Evolutionary conservation across 2,113 vertebrate genomes (phyloP).

Genomic region (Lampris megalopsis): DNA sequence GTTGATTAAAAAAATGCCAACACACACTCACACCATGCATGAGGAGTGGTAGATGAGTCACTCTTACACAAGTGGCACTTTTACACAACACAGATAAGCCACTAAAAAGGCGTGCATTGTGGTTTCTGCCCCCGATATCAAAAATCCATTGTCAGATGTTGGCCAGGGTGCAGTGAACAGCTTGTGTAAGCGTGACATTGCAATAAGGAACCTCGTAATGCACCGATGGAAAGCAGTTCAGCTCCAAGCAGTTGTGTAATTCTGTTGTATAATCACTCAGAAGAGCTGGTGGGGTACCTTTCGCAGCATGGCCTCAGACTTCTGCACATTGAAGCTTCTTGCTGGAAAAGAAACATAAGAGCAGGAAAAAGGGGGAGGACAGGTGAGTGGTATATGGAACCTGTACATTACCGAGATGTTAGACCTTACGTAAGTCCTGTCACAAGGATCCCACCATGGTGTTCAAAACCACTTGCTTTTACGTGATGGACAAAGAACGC

Average conservation of each 20-base stretch:
- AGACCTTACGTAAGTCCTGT: too few species aligned
- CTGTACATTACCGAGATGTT: background rate
- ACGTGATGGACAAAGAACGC: too few species aligned
- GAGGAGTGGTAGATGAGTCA: background rate
- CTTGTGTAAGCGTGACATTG: background rate
- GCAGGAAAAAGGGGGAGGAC: background rate
- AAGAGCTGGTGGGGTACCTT: constrained; percentile 84
- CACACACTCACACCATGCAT: too few species aligned
- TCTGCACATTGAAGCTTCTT: constrained; percentile 90
- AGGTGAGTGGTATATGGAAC: background rate
- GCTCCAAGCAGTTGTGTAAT: background rate
- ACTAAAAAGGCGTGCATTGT: background rate
- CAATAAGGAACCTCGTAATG: too few species aligned
- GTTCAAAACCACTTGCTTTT: too few species aligned
- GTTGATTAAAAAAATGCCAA: too few species aligned
- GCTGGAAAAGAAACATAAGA: constrained; percentile 82
- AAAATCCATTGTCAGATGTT: too few species aligned
- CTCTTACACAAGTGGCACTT: constrained; percentile 5
- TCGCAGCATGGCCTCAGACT: constrained; percentile 93
- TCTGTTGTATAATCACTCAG: background rate
- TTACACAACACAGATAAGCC: background rate
- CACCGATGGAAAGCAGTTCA: too few species aligned
- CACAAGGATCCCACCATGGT: too few species aligned
- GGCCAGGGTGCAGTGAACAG: background rate
- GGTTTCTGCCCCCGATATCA: background rate